phyloP scores from a whole-genome alignment of 2,888 invertebrate species.

The Coelogynopora nodosa region DNA sequence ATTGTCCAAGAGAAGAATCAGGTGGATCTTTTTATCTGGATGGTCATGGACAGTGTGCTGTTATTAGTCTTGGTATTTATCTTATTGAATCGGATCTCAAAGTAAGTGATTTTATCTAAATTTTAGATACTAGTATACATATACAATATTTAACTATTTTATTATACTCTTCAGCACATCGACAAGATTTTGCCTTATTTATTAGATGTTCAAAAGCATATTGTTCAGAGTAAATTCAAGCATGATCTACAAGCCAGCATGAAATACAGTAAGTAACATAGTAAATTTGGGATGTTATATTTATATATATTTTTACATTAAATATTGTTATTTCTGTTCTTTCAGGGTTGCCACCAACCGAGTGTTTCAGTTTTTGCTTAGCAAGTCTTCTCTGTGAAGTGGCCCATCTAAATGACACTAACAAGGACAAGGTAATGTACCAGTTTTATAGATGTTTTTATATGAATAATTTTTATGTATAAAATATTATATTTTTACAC shows the following conservation, averaged over 20 bases:
- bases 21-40: slow-evolving; percentile 18
- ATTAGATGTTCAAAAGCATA: slow-evolving; percentile 34
- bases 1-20: slow-evolving; percentile 30
- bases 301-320: not conserved
- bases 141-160: no score
- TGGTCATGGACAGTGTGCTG: slow-evolving; percentile 18
- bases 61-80: slow-evolving; percentile 34
- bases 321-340: not conserved
- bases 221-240: slow-evolving; percentile 30
- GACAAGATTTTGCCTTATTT: slow-evolving; percentile 27
- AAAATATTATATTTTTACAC: no score
- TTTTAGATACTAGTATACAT: not conserved
- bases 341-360: not conserved
- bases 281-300: not conserved
- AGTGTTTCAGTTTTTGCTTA: not conserved
- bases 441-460: no score
- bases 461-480: no score
- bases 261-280: not conserved
- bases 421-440: not conserved
- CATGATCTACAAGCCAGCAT: not conserved
- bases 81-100: slow-evolving; percentile 36
- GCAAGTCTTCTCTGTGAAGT: not conserved
- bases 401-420: not conserved
- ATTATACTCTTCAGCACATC: not conserved
- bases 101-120: not conserved